Evolutionary conservation across 1,140 invertebrate species (phyloP).

Genomic region (Pseudomyrmex dendroicus): DNA sequence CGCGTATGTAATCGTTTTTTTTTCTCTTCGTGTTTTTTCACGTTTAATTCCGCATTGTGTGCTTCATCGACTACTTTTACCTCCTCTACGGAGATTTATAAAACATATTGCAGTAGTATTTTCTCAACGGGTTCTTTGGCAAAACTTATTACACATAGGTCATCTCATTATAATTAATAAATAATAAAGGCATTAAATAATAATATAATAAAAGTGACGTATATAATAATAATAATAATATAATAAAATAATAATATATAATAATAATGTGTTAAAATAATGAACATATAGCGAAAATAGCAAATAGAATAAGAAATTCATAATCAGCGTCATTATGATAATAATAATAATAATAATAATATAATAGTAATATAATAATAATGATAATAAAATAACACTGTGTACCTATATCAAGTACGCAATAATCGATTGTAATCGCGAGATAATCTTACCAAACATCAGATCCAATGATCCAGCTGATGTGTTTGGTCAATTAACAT

Average conservation of each 20-base stretch:
- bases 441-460: slow-evolving; percentile 65
- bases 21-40: slow-evolving; percentile 49
- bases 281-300: slow-evolving; percentile 74
- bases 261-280: slow-evolving; percentile 71
- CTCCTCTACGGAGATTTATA: slow-evolving; percentile 68
- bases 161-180: slow-evolving; percentile 83
- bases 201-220: slow-evolving; percentile 75
- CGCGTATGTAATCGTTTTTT: slow-evolving; percentile 46
- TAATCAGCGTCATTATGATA: slow-evolving; percentile 76
- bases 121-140: slow-evolving; percentile 82
- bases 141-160: slow-evolving; percentile 86
- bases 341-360: slow-evolving; percentile 50
- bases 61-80: slow-evolving; percentile 47
- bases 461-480: slow-evolving; percentile 42
- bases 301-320: slow-evolving; percentile 76
- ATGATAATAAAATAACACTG: slow-evolving; percentile 81
- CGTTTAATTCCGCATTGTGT: slow-evolving; percentile 49
- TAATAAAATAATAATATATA: slow-evolving; percentile 73
- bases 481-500: slow-evolving; percentile 18
- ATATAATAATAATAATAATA: slow-evolving; percentile 73
- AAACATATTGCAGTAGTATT: slow-evolving; percentile 80
- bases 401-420: slow-evolving; percentile 70
- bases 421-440: slow-evolving; percentile 71
- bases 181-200: slow-evolving; percentile 84
- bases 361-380: slow-evolving; percentile 66